phyloP scores from a whole-genome alignment of 2,888 invertebrate species.

The Drosophila monieri region DNA sequence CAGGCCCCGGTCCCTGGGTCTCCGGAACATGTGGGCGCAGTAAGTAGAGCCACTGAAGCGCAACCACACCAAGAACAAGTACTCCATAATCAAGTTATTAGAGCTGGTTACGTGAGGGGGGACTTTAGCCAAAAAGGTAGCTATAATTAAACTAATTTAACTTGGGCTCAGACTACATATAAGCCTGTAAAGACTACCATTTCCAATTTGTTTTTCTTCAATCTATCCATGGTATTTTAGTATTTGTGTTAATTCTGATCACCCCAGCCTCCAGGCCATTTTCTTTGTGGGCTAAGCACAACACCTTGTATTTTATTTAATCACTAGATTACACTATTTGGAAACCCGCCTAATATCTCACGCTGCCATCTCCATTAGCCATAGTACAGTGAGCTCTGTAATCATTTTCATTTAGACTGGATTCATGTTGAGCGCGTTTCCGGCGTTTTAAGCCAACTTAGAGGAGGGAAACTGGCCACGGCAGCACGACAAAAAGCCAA shows the following conservation, averaged over 20 bases:
- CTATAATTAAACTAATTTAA: conserved; percentile 1
- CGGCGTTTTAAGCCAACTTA: conserved; percentile 51
- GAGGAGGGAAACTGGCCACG: conserved; percentile 50
- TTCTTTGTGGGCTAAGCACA: not conserved
- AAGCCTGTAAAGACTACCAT: no score
- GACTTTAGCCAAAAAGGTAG: not conserved
- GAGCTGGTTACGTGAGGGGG: conserved; percentile 10
- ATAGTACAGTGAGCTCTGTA: conserved; percentile 23
- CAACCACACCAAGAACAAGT: conserved; percentile 56
- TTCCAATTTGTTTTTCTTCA: not conserved
- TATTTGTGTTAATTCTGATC: not conserved
- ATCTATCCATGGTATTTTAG: not conserved
- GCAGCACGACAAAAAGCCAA: conserved; percentile 43
- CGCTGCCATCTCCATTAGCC: conserved; percentile 25
- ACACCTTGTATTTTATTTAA: not conserved
- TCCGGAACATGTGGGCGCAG: conserved; percentile 57
- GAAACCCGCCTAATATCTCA: not conserved
- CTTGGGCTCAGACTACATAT: not conserved
- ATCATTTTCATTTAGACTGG: conserved; percentile 40
- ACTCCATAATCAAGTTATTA: conserved; percentile 40
- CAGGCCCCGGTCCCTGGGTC: conserved; percentile 44
- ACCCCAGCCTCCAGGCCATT: not conserved
- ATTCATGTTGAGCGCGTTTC: conserved; percentile 48
- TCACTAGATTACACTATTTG: not conserved
- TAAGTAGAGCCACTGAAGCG: conserved; percentile 59